Evolutionary conservation across 2,113 vertebrate genomes (phyloP), one percentile per base, ranked within the genome.

Genomic region (Capreolus pygargus): DNA sequence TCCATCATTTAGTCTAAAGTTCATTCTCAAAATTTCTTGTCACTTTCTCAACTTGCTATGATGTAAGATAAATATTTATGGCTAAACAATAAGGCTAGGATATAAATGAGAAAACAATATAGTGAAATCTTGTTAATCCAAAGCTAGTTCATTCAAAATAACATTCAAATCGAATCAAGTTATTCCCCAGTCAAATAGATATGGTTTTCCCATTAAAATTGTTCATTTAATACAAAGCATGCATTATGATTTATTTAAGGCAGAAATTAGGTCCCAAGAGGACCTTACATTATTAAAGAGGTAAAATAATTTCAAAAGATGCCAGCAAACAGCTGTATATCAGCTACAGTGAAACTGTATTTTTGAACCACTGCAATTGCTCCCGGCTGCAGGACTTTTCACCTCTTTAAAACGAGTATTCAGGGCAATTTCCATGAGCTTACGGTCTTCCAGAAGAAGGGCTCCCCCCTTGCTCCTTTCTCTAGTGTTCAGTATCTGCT

Each of bases 231-330:
- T 97, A 97, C 70, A 97, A 98, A 98, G 89, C 52, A 95, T 93
- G 97, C 78, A 97, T 97, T 98, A 98, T 98, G 89, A 97, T 97
- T 98, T 97, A 97, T 98, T 98, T 97, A 97, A 98, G 83, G 79
- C 15, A 96, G 83, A 98, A 98, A 98, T 97, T 93, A 93, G 78
- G 79, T 96, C 97, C 94, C 96, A 91, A 84, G 93, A 87, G 96
- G 67, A 97, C 4, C 54, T 89, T 97, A 86, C 79, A 97, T 98
- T 98, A 98, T 98, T 98, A 95, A 98, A 95, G 74, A 96, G 58
- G 67, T 74, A 95, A 52, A 91, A 97, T 93, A 96, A 97, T 95
- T 97, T 58, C 89, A 95, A 91, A 64, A 61, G 86, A 89, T 94
- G 89, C 89, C 82, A 70, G 57, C 39, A 86, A 97, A 93, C 57